Percentiles rank a stretch among this genome's conserved stretches.
Evolutionary conservation across 2,888 invertebrate genomes (phyloP).

Genomic region (Trilocha varians): DNA sequence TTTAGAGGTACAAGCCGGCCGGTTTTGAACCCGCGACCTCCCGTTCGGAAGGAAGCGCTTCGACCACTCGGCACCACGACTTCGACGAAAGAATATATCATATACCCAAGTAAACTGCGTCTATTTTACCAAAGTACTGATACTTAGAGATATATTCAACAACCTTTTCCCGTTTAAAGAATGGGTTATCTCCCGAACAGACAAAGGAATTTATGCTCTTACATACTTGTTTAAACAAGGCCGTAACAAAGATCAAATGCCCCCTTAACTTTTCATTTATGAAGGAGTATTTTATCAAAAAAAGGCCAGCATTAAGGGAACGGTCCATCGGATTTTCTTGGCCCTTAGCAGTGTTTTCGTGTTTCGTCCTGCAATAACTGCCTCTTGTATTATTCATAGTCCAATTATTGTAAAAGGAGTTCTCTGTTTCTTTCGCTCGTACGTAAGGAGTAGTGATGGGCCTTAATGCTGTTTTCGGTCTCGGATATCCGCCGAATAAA

Average conservation of each 20-base stretch:
- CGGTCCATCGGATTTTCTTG: conserved; percentile 17
- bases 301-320: conserved; percentile 8
- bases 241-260: background rate
- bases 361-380: conserved; percentile 57
- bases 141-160: no score
- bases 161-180: no score
- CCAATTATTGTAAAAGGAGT: conserved; percentile 72
- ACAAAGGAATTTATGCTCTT: no score
- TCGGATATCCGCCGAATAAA: background rate
- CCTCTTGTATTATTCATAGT: conserved; percentile 71
- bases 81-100: no score
- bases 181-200: no score
- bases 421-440: conserved; percentile 39
- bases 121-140: no score
- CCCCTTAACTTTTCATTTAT: background rate
- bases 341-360: conserved; percentile 39
- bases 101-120: no score
- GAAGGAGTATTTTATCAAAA: conserved; percentile 9
- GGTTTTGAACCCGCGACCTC: no score
- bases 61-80: no score
- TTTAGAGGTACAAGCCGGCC: no score
- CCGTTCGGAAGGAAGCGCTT: no score
- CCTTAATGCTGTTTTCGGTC: background rate
- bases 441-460: conserved; percentile 7
- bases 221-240: background rate